phyloP scores from a whole-genome alignment of 2,888 invertebrate genomes.

The Scaptomyza caliginosa region DNA sequence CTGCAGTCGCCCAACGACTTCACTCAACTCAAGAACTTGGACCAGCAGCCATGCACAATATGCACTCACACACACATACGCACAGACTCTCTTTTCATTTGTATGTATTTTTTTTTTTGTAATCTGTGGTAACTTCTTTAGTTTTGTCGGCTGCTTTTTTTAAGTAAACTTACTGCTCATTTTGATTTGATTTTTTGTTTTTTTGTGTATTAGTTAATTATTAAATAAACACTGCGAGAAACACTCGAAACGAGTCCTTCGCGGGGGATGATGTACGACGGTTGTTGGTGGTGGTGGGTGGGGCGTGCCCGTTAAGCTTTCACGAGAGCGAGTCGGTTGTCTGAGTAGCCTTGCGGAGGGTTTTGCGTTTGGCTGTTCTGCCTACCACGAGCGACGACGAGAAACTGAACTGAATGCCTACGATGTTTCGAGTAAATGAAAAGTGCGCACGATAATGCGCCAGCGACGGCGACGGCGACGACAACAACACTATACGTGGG shows the following conservation, averaged over 20 bases:
- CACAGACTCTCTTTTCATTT: conserved; percentile 57
- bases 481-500: conserved; percentile 26
- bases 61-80: conserved; percentile 35
- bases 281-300: conserved; percentile 53
- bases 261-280: conserved; percentile 50
- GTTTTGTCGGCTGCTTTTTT: conserved; percentile 28
- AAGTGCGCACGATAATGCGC: conserved; percentile 45
- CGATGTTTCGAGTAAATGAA: conserved; percentile 57
- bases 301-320: conserved; percentile 72
- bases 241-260: conserved; percentile 67
- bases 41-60: conserved; percentile 65
- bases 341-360: conserved; percentile 44
- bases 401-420: conserved; percentile 74
- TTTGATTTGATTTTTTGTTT: conserved; percentile 57
- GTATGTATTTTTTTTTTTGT: conserved; percentile 24
- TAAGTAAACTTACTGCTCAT: conserved; percentile 74
- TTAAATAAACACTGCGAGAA: conserved; percentile 41
- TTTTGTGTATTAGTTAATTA: conserved; percentile 35
- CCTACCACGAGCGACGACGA: conserved; percentile 77
- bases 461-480: conserved; percentile 3
- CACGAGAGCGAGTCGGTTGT: conserved; percentile 46
- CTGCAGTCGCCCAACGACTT: conserved; percentile 32
- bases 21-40: conserved; percentile 20
- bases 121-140: conserved; percentile 45
- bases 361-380: conserved; percentile 65